These are phyloP conservation scores for Pangasianodon hypophthalmus DNA, from an alignment of 2,113 vertebrate genomes.

Conservation along the genomic window DNA sequence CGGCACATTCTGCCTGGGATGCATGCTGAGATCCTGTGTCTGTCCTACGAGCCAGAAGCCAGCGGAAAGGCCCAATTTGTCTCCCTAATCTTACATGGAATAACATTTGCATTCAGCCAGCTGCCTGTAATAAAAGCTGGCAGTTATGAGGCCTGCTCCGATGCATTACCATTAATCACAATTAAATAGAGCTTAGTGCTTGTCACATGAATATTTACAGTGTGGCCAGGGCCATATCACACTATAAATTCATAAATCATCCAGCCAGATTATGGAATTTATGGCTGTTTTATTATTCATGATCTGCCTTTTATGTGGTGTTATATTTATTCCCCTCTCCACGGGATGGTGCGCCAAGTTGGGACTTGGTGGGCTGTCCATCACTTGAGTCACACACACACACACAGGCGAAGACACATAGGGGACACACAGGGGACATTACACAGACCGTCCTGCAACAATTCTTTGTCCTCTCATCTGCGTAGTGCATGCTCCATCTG, in stretches of 20 bases:
- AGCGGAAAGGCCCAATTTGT: slow-evolving; percentile 58
- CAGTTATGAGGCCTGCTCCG: slow-evolving; percentile 59
- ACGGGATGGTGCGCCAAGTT: slow-evolving; percentile 60
- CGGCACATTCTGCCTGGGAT: slow-evolving; percentile 19
- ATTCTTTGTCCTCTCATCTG: slow-evolving; percentile 25
- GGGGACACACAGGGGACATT: slow-evolving; percentile 15
- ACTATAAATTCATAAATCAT: slow-evolving; percentile 78
- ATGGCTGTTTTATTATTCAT: slow-evolving; percentile 82
- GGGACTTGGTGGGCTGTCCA: slow-evolving; percentile 51
- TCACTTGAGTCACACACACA: slow-evolving; percentile 45
- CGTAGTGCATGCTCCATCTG: slow-evolving; percentile 31
- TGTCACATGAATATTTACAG: slow-evolving; percentile 67
- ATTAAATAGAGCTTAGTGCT: slow-evolving; percentile 71
- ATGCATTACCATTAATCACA: slow-evolving; percentile 76
- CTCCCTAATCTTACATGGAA: slow-evolving; percentile 64
- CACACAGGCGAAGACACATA: slow-evolving; percentile 1
- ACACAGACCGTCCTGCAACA: neutral
- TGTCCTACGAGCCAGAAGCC: slow-evolving; percentile 18
- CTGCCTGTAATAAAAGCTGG: slow-evolving; percentile 62
- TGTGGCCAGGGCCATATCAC: slow-evolving; percentile 66
- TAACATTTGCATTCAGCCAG: slow-evolving; percentile 68
- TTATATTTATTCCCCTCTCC: slow-evolving; percentile 75
- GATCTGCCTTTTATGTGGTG: slow-evolving; percentile 76
- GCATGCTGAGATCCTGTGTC: slow-evolving; percentile 32
- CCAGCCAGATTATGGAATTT: slow-evolving; percentile 70